Conservation (phyloP, 2,888 invertebrate genomes). For the Eumerus sabulonum region DNA sequence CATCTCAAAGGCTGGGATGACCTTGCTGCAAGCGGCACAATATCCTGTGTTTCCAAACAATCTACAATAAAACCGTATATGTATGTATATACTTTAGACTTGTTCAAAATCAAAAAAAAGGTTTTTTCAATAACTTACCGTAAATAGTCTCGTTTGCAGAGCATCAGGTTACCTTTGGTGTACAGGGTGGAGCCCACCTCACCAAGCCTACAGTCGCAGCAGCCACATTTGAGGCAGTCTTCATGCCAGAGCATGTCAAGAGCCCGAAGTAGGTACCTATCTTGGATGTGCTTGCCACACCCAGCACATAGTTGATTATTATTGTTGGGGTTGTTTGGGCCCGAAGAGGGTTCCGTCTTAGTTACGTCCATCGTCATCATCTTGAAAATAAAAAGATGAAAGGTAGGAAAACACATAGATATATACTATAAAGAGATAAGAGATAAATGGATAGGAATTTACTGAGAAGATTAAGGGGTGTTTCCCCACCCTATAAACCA, state of each 20-base stretch:
- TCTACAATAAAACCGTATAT: constrained; percentile 80
- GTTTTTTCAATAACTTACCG: constrained; percentile 81
- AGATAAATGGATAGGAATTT: background rate
- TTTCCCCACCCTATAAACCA: constrained; percentile 58
- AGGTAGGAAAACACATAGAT: constrained; percentile 21
- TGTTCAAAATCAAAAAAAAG: background rate
- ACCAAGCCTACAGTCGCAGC: constrained; percentile 97
- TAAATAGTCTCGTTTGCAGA: constrained; percentile 97
- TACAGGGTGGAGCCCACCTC: constrained; percentile 97
- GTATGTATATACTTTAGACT: too few relatives aligned
- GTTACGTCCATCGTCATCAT: constrained; percentile 94
- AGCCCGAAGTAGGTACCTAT: constrained; percentile 93
- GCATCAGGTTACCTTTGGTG: constrained; percentile 95
- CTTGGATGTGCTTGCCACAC: constrained; percentile 95
- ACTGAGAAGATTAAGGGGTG: constrained; percentile 38
- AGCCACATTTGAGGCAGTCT: constrained; percentile 97
- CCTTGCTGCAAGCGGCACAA: constrained; percentile 98
- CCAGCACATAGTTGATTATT: constrained; percentile 91
- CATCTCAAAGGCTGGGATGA: constrained; percentile 99
- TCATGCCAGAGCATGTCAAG: constrained; percentile 98
- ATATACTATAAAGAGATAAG: constrained; percentile 37
- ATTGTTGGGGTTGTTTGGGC: constrained; percentile 78
- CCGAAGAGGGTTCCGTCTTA: constrained; percentile 84
- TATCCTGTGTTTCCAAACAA: constrained; percentile 97
- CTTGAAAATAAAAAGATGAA: constrained; percentile 67